Evolutionary conservation across 2,113 vertebrate genomes (phyloP), one percentile per base, ranked within the genome.

Genomic region (Xiphophorus couchianus): DNA sequence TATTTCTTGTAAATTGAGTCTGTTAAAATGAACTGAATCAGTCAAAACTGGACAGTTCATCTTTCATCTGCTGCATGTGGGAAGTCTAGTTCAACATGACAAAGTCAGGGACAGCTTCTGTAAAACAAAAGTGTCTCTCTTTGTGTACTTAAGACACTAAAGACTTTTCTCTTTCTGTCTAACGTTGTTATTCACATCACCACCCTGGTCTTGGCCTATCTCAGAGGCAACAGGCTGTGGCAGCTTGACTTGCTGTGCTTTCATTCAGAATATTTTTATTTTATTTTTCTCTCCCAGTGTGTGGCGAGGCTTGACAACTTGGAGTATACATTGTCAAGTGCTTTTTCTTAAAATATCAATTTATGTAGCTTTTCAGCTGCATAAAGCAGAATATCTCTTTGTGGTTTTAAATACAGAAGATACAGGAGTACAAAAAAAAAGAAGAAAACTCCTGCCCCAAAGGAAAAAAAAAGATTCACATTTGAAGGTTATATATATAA

Each of bases 181-280:
- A 42, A 61, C n/a, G 58, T 25, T 71, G 58, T 71, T 31, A 71
- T 13, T 42, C 69, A 71, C 69, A 71, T 27, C 58, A 71, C 17
- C 69, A 39, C 35, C n/a, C 7, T 1, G 9, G 69, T 71, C 54
- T 28, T 37, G 58, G 19, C 62, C 69, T 19, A 42, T 71, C 35
- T 39, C 22, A 60, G 58, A 39, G 33, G 69, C 60, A 44, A 62
- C 70, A 30, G 31, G 17, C 70, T 63, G 35, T 44, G 60, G 44
- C 60, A 25, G 61, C 28, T 61, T 63, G 33, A 71, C 51, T 33
- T 14, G 35, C 51, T 71, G 22, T 37, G 25, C 44, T 44, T 42
- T 25, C 27, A 63, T 28, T 68, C 66, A 22, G 39, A 28, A 6
- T 15, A 6, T 42, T 37, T 25, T 27, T 42, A 13, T 42, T 15